These are phyloP conservation scores for Holacanthella duospinosa DNA, from an alignment of 2,888 invertebrate genomes.

Conservation along the genomic window DNA sequence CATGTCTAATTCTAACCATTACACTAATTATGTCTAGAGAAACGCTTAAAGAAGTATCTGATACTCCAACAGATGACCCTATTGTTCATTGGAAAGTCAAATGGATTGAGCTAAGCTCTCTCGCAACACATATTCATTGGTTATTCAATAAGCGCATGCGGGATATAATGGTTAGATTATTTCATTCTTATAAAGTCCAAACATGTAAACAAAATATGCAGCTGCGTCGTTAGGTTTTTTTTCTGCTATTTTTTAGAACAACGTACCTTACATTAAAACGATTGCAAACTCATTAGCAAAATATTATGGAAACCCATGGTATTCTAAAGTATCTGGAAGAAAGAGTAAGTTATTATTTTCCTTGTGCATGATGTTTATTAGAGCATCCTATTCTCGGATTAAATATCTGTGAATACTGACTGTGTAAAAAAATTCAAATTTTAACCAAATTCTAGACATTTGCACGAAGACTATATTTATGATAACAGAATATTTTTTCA, in stretches of 20 bases:
- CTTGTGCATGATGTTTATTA: too few species aligned
- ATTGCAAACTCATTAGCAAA: slow-evolving; percentile 14
- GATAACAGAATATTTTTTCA: too few species aligned
- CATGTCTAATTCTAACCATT: background rate
- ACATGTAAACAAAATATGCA: too few species aligned
- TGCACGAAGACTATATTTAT: too few species aligned
- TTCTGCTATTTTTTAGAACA: slow-evolving; percentile 8
- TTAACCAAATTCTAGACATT: too few species aligned
- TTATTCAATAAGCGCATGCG: slow-evolving; percentile 18
- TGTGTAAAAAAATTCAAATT: too few species aligned
- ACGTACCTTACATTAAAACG: slow-evolving; percentile 18
- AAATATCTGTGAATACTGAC: background rate
- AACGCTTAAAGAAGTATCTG: slow-evolving; percentile 3
- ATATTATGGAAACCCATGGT: slow-evolving; percentile 19
- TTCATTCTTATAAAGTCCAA: too few species aligned
- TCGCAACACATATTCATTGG: slow-evolving; percentile 16
- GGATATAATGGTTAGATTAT: slow-evolving; percentile 17
- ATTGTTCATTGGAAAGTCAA: slow-evolving; percentile 14
- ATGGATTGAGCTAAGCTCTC: slow-evolving; percentile 19
- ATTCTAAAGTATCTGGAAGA: slow-evolving; percentile 12
- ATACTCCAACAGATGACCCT: slow-evolving; percentile 6
- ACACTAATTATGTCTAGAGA: too few species aligned
- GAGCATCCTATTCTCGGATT: background rate
- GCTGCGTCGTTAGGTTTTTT: too few species aligned
- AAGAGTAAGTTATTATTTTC: background rate